Percentiles rank a stretch among this genome's conserved stretches.
Evolutionary conservation across 1,140 invertebrate genomes (phyloP).

Genomic region (Zelostemma sp.): DNA sequence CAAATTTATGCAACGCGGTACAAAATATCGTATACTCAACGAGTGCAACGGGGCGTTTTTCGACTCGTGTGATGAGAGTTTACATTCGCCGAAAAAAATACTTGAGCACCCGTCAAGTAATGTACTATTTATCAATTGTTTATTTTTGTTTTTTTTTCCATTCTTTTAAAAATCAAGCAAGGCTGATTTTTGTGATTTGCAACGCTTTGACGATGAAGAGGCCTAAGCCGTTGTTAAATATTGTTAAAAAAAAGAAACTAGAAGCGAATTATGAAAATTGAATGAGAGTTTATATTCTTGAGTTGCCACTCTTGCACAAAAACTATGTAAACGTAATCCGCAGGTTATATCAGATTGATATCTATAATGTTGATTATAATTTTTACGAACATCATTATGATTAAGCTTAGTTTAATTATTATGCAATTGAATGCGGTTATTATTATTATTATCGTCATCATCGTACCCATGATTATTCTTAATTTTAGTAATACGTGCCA

Average conservation of each 20-base stretch:
- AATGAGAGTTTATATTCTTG: constrained; percentile 68
- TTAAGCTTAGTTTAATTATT: constrained; percentile 42
- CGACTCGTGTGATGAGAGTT: no score
- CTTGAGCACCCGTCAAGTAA: no score
- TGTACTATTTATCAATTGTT: no score
- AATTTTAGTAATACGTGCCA: constrained; percentile 59
- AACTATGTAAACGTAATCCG: constrained; percentile 55
- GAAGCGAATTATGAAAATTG: constrained; percentile 58
- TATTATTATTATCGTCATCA: constrained; percentile 11
- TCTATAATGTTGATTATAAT: constrained; percentile 50
- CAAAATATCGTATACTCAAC: no score
- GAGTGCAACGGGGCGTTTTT: no score
- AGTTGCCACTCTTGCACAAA: constrained; percentile 62
- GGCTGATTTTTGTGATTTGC: constrained; percentile 59
- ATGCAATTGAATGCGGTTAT: not conserved
- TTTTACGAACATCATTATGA: constrained; percentile 35
- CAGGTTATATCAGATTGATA: constrained; percentile 37
- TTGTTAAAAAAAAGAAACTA: constrained; percentile 63
- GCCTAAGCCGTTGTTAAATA: constrained; percentile 67
- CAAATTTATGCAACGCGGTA: no score
- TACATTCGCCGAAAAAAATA: no score
- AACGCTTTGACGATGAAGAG: constrained; percentile 50
- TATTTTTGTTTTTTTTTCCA: no score
- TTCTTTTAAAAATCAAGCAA: no score
- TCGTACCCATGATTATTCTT: constrained; percentile 33